Conservation (phyloP, 2,797 vertebrate species). For the Emydoidea blandingii region DNA sequence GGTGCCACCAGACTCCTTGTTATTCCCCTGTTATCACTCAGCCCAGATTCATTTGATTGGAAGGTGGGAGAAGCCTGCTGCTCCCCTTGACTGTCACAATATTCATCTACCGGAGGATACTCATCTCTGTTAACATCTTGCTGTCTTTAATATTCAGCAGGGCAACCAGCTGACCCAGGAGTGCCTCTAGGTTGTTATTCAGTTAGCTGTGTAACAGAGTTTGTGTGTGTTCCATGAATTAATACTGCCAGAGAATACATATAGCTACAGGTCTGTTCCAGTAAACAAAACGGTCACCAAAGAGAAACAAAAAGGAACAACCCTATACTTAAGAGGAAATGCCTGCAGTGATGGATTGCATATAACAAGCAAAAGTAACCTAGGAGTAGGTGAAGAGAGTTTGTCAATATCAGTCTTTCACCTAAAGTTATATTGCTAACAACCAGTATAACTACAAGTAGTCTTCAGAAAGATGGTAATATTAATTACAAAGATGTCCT, state of each 20-base stretch:
- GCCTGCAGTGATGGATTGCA: background rate
- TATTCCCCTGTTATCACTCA: background rate
- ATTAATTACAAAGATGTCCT: background rate
- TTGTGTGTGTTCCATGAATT: fast-evolving
- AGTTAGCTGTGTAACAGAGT: background rate
- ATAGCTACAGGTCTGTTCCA: background rate
- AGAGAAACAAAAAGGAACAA: background rate
- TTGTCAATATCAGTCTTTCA: background rate
- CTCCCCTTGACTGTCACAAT: background rate
- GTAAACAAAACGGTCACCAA: background rate
- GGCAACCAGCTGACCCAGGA: background rate
- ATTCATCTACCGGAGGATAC: background rate
- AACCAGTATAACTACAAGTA: background rate
- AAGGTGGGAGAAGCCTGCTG: background rate
- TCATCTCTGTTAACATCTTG: background rate
- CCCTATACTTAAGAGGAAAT: background rate
- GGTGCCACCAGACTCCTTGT: too few species aligned
- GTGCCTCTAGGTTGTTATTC: background rate
- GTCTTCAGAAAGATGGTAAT: background rate
- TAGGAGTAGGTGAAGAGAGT: background rate
- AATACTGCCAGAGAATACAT: background rate
- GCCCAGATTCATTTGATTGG: background rate
- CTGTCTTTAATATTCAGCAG: background rate
- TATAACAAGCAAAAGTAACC: background rate
- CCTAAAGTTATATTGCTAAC: background rate